Base-by-base conservation (phyloP, 2,888 invertebrate species). In the Phortica okadai region DNA sequence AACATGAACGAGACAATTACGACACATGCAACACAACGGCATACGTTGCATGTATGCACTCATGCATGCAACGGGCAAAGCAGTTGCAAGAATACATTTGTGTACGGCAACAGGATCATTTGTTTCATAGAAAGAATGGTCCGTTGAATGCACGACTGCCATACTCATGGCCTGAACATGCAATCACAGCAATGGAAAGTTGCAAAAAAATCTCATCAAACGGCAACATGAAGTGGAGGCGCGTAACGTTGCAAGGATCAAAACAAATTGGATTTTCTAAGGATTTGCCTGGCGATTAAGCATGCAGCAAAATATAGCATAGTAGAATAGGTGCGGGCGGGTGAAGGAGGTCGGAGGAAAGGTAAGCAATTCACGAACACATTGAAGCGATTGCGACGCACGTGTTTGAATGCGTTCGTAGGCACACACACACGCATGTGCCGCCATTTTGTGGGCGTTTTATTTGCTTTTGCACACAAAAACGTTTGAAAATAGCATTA, bases 1-100 rank as follows among this genome's bases (percentile, higher is more conserved):
- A 62, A 21, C 21, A 25, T 21, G 21, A 21, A 62, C 62, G 25
- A 82, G 83, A 87, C 87, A 87, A 85, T 85, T 84, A 85, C 78
- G 75, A 25, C 62, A 77, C 76, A 64, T 54, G 64, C 64, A 45
- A 10, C 16, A 62, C 50, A 21, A 44, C 44, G 75, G 75, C 78
- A 78, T 56, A 16, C 16, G 25, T 62, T 80, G 81, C 83, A 82
- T 82, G 84, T 81, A 80, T 85, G 83, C 80, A 81, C 73, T 74
- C 67, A 67, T 42, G 41, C 73, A 74, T 76, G 33, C 33, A 16
- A 56, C 16, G 8, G 7, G 11, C 5, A 56, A 14, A 1, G 58
- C 58, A 21, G 7, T n/a, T 3, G n/a, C 58, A 6, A 59, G 21
- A 3, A 59, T 62, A 21, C 62, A 62, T 62, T 7, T 62, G 62